Conservation (phyloP, 2,888 invertebrate species). For the Geophilus truncorum region DNA sequence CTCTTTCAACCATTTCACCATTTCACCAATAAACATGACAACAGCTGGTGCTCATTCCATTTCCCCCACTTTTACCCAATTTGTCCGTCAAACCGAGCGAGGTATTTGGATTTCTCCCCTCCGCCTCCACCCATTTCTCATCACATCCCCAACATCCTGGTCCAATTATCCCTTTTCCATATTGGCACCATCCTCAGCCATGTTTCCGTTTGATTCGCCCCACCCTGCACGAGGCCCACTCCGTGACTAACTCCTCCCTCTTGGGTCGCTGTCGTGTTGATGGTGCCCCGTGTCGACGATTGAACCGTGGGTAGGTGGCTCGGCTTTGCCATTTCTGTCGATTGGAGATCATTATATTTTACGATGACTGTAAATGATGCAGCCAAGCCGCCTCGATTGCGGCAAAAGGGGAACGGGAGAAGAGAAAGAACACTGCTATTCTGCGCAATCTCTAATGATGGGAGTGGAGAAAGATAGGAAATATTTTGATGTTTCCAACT, state of each 20-base stretch:
- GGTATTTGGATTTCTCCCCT: neutral
- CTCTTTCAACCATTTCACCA: neutral
- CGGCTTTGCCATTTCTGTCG: neutral
- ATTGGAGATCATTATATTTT: slow-evolving; percentile 12
- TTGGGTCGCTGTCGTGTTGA: slow-evolving; percentile 15
- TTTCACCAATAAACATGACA: neutral
- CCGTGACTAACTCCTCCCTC: slow-evolving; percentile 10
- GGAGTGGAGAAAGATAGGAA: slow-evolving; percentile 6
- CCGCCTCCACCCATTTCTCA: neutral
- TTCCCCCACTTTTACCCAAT: slow-evolving; percentile 3
- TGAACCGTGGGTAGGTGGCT: slow-evolving; percentile 1
- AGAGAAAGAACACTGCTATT: neutral
- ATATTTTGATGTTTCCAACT: neutral
- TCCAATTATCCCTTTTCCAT: neutral
- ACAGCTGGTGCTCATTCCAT: neutral
- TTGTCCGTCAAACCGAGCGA: neutral
- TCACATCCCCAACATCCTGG: neutral
- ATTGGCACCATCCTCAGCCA: neutral
- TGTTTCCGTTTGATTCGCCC: neutral
- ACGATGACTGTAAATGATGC: slow-evolving; percentile 12
- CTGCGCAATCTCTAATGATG: slow-evolving; percentile 12
- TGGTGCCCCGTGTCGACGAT: neutral
- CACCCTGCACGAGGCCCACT: neutral
- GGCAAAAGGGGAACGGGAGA: neutral
- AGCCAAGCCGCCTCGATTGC: slow-evolving; percentile 7